Percentiles rank a stretch among this genome's conserved stretches.
phyloP scores from a whole-genome alignment of 92 coral and sea anemone species.

The Metridium senile region DNA sequence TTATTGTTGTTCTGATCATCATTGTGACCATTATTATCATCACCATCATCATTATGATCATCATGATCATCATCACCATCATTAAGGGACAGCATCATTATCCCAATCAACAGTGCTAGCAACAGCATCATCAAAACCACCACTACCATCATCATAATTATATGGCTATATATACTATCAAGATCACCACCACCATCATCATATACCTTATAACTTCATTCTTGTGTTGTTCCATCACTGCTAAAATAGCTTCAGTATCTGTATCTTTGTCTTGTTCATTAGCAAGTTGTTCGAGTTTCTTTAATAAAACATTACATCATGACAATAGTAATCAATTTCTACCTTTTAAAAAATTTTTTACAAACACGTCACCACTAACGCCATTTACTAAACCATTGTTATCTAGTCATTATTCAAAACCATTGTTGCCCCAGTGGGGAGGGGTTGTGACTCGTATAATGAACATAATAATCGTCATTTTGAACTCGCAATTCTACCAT shows the following conservation, averaged over 20 bases:
- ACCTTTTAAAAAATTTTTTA: neutral
- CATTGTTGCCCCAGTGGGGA: too few relatives aligned
- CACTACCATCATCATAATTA: neutral
- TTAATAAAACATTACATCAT: neutral
- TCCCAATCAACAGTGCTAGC: neutral
- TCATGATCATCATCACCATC: neutral
- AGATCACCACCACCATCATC: neutral
- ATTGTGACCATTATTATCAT: neutral
- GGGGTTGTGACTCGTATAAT: too few relatives aligned
- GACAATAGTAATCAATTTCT: neutral
- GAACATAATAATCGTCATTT: too few relatives aligned
- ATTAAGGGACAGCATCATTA: neutral
- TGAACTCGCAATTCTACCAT: too few relatives aligned
- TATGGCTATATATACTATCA: too few relatives aligned
- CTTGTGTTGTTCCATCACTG: constrained; percentile 68
- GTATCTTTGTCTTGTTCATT: constrained; percentile 94
- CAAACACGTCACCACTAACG: neutral
- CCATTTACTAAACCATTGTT: too few relatives aligned
- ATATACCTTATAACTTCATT: constrained; percentile 69
- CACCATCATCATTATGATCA: neutral
- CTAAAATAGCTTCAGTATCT: constrained; percentile 53
- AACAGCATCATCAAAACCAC: neutral
- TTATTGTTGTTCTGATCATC: neutral
- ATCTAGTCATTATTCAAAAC: too few relatives aligned
- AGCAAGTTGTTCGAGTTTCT: constrained; percentile 90